phyloP scores from a whole-genome alignment of 1,140 invertebrate genomes.

The Drosophila setifemur region DNA sequence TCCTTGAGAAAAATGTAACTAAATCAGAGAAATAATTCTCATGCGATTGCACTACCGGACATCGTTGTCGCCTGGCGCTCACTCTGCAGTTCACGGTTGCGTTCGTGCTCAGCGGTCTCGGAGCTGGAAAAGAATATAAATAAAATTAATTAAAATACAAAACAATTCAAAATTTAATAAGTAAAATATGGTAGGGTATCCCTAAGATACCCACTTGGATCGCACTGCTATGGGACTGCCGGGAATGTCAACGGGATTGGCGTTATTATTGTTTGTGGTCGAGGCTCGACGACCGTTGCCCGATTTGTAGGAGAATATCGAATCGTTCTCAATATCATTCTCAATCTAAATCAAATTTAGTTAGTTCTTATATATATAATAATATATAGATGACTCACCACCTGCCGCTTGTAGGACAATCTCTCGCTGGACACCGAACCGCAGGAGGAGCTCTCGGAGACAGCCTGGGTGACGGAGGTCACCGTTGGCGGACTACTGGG shows the following conservation, averaged over 20 bases:
- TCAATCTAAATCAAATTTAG: constrained; percentile 83
- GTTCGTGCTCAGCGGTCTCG: constrained; percentile 83
- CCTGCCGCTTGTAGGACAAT: constrained; percentile 82
- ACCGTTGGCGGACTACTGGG: constrained; percentile 86
- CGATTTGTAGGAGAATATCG: constrained; percentile 85
- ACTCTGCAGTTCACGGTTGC: constrained; percentile 83
- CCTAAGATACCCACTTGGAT: constrained; percentile 81
- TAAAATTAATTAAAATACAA: neutral
- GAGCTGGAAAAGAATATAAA: constrained; percentile 44
- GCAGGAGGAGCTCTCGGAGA: constrained; percentile 89
- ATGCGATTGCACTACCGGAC: constrained; percentile 88
- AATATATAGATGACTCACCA: constrained; percentile 73
- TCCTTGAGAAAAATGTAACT: constrained; percentile 81
- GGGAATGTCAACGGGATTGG: constrained; percentile 83
- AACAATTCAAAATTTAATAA: neutral
- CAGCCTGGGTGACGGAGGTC: constrained; percentile 84
- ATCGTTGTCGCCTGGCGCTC: constrained; percentile 86
- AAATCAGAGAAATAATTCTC: constrained; percentile 84
- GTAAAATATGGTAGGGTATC: neutral
- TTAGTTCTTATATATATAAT: neutral
- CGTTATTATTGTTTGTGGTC: constrained; percentile 85
- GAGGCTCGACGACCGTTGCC: constrained; percentile 85
- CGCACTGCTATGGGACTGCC: constrained; percentile 84
- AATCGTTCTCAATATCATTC: constrained; percentile 86
- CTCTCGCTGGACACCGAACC: constrained; percentile 92